Evolutionary conservation across 2,797 vertebrate genomes (phyloP), one percentile per base, ranked within the genome.

Genomic region (Protosalanx chinensis): DNA sequence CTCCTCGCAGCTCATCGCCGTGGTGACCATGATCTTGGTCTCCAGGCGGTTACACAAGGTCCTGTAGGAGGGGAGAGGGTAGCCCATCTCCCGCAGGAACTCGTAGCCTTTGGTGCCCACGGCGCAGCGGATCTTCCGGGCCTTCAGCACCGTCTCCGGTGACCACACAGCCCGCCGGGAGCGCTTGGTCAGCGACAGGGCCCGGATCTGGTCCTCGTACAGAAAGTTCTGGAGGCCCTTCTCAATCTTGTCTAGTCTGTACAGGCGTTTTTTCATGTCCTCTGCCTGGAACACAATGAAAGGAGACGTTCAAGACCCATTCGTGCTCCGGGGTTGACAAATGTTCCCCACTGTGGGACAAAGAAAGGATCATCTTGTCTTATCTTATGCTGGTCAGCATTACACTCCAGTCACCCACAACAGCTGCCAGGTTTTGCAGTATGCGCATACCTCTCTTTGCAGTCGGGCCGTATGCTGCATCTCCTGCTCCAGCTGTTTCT

Each of bases 121-220:
- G 0, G 89, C 90, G 6, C 88, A 86, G 71, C 93, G 91, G 76
- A 94, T 93, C 79, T 91, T 91, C 10, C 91, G 84, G 27, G 93
- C 93, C 63, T 89, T 91, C 71, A 91, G 68, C 71, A 94, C 90
- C 0, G 93, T 94, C 76, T 93, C 90, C 0, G 91, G 91, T 4
- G 92, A 93, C 93, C 93, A 94, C 69, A 94, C 92, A 0, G 93
- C 93, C 1, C 93, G 89, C 1, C 93, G 86, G 1, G 93, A 94
- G 20, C 91, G 92, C 68, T 92, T 93, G 59, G 88, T 88, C 75
- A 94, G 89, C 4, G 93, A 93, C 63, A 94, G 79, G 4, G 93
- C 92, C 0, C 93, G 91, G 67, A 94, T 90, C 84, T 94, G 93
- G 76, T 94, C 93, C 81, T 94, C 93, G 0, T 82, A 93, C 51